phyloP scores from a whole-genome alignment of 1,140 invertebrate genomes.

The Diabrotica undecimpunctata region DNA sequence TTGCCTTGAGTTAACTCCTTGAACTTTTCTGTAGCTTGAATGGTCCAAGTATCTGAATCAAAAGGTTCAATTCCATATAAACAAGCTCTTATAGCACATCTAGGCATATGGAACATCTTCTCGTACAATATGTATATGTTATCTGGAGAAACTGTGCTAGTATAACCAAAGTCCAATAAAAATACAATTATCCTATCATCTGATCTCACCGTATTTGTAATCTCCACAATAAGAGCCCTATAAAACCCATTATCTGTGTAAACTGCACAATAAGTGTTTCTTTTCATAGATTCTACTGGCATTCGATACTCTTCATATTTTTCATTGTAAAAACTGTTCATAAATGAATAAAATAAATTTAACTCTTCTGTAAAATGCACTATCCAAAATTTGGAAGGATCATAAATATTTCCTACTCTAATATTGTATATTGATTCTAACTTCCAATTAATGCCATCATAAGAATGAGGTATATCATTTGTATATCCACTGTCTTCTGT shows the following conservation, averaged over 20 bases:
- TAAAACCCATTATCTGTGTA: constrained; percentile 23
- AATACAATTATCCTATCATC: constrained; percentile 16
- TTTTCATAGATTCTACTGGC: background rate
- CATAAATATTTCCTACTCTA: constrained; percentile 24
- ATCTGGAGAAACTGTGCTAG: constrained; percentile 11
- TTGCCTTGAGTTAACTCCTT: constrained; percentile 8
- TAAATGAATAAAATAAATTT: constrained; percentile 19
- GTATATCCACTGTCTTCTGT: background rate
- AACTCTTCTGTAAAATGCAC: constrained; percentile 23
- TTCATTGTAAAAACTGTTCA: constrained; percentile 25
- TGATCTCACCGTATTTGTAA: background rate
- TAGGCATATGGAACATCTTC: constrained; percentile 24
- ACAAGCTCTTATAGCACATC: constrained; percentile 22
- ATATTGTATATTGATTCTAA: constrained; percentile 12
- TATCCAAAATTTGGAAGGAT: constrained; percentile 31
- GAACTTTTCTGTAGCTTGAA: constrained; percentile 16
- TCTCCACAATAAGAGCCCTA: constrained; percentile 20
- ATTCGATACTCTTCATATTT: constrained; percentile 22
- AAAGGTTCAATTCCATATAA: constrained; percentile 24
- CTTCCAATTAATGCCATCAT: constrained; percentile 22
- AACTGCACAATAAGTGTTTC: constrained; percentile 23
- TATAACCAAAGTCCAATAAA: constrained; percentile 30
- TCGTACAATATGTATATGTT: constrained; percentile 26
- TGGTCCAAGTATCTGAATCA: constrained; percentile 11
- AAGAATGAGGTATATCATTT: constrained; percentile 21